phyloP scores from a whole-genome alignment of 2,113 vertebrate species.

The Siphamia tubifer region DNA sequence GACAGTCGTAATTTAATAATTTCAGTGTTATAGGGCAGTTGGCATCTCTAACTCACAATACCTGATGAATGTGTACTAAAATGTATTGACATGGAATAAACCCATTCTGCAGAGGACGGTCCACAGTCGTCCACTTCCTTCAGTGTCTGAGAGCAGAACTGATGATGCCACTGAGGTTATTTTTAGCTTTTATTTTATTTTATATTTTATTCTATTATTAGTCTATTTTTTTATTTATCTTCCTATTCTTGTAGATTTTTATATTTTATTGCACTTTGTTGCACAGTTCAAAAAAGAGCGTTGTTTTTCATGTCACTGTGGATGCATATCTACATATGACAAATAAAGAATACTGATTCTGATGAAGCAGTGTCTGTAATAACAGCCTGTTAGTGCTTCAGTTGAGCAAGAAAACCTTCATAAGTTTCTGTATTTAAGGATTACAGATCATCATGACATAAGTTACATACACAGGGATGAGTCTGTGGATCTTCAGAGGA shows the following conservation, averaged over 20 bases:
- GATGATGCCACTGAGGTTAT: too few relatives aligned
- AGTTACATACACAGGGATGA: too few relatives aligned
- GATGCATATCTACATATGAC: too few relatives aligned
- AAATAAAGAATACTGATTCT: too few relatives aligned
- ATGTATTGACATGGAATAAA: conserved; percentile 38
- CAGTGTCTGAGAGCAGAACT: conserved; percentile 42
- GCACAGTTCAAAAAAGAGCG: too few relatives aligned
- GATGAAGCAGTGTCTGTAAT: conserved; percentile 56
- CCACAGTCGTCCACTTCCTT: conserved; percentile 63
- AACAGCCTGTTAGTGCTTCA: conserved; percentile 60
- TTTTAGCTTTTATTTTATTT: too few relatives aligned
- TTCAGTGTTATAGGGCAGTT: not conserved
- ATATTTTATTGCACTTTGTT: too few relatives aligned
- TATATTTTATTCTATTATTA: too few relatives aligned
- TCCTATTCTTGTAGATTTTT: too few relatives aligned
- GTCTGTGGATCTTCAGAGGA: not conserved
- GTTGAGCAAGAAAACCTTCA: conserved; percentile 54
- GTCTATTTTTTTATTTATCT: too few relatives aligned
- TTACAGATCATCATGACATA: conserved; percentile 35
- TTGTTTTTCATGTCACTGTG: too few relatives aligned
- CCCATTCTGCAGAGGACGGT: conserved; percentile 37
- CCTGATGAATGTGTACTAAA: conserved; percentile 43
- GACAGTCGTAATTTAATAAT: not conserved
- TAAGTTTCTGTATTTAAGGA: conserved; percentile 35
- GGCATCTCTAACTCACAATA: not conserved